Percentiles rank a stretch among this genome's conserved stretches.
phyloP scores from a whole-genome alignment of 2,113 vertebrate species.

The Tachysurus vachellii region DNA sequence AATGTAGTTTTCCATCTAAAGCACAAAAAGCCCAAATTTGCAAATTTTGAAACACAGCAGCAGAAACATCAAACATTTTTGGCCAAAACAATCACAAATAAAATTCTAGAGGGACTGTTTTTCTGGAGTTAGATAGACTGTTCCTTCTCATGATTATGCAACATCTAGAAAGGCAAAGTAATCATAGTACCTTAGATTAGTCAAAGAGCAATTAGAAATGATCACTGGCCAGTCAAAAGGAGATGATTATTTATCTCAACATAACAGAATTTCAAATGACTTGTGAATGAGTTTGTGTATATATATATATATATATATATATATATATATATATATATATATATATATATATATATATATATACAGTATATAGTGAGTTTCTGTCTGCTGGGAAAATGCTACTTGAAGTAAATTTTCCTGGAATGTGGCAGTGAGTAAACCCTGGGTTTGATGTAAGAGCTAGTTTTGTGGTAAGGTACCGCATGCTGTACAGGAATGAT shows the following conservation, averaged over 20 bases:
- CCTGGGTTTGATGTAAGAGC: constrained; percentile 29
- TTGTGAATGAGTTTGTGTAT: background rate
- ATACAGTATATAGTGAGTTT: background rate
- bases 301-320: background rate
- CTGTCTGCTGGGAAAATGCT: background rate
- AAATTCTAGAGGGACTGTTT: too few species aligned
- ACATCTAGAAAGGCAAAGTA: background rate
- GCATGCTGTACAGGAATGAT: constrained; percentile 49
- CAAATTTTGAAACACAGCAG: too few species aligned
- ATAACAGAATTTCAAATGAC: background rate
- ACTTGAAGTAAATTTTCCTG: constrained; percentile 1
- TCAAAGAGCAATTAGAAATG: background rate
- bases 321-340: background rate
- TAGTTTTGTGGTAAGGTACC: constrained; percentile 30
- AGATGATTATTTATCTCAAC: background rate
- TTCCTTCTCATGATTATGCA: background rate
- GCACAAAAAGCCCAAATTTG: too few species aligned
- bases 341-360: background rate
- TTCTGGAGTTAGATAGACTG: background rate
- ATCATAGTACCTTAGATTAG: background rate
- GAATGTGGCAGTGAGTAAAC: background rate
- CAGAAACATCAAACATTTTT: too few species aligned
- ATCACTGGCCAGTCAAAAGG: background rate
- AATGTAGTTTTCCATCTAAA: too few species aligned
- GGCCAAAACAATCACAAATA: too few species aligned